Evolutionary conservation across 2,797 vertebrate genomes (phyloP).

Genomic region (Amphiprion clarkii): DNA sequence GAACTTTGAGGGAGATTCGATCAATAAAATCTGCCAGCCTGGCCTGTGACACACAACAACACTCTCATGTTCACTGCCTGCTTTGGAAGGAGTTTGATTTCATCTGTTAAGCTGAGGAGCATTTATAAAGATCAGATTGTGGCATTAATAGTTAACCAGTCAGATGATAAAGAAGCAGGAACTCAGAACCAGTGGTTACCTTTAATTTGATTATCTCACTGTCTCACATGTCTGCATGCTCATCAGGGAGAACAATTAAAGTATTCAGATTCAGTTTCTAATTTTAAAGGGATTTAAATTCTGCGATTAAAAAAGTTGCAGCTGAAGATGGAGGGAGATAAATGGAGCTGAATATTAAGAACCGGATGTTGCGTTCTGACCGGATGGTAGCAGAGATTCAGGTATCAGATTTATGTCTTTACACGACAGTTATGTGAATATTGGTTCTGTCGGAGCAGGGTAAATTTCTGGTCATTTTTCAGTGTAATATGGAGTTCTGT

Average conservation of each 20-base stretch:
- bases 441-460: too few species aligned
- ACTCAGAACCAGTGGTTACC: constrained; percentile 5
- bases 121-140: too few species aligned
- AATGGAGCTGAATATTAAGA: constrained; percentile 10
- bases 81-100: background rate
- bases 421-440: too few species aligned
- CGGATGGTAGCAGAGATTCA: background rate
- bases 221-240: constrained; percentile 5
- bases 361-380: background rate
- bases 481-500: too few species aligned
- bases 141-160: constrained; percentile 13
- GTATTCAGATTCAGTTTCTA: constrained; percentile 16
- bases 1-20: constrained; percentile 41
- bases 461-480: too few species aligned
- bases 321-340: constrained; percentile 28
- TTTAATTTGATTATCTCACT: constrained; percentile 45
- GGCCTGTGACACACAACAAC: constrained; percentile 36
- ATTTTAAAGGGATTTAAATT: constrained; percentile 42
- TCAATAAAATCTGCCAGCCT: constrained; percentile 51
- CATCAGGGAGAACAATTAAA: constrained; percentile 34
- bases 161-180: background rate
- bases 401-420: background rate
- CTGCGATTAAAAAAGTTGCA: constrained; percentile 29
- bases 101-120: background rate
- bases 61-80: constrained; percentile 23